A percentile compares a stretch with the other conserved stretches of the same genome.
Evolutionary conservation across 2,797 vertebrate species (phyloP).

Genomic region (Sebastes itinus): DNA sequence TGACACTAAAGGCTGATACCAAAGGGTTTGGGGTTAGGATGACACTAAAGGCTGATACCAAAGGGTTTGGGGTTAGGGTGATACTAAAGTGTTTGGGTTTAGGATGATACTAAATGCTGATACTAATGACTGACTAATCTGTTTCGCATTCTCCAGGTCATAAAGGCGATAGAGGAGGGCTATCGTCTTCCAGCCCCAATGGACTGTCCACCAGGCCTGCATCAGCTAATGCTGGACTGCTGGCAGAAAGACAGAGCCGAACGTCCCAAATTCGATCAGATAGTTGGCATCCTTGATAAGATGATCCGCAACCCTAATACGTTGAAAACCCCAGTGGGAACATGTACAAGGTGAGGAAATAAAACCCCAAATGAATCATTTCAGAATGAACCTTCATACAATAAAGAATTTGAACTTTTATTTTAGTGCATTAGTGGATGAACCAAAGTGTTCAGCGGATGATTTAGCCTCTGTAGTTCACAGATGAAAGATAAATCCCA

Average conservation of each 20-base stretch:
- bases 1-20: no score
- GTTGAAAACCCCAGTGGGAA: slow-evolving; percentile 95
- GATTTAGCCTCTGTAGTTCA: slow-evolving; percentile 72
- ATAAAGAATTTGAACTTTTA: slow-evolving; percentile 45
- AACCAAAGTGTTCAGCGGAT: slow-evolving; percentile 63
- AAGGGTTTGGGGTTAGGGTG: no score
- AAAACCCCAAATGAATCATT: background rate
- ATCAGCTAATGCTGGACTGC: slow-evolving; percentile 98
- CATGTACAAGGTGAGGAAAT: slow-evolving; percentile 91
- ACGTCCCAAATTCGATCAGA: slow-evolving; percentile 98
- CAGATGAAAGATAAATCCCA: slow-evolving; percentile 80
- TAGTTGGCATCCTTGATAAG: slow-evolving; percentile 97
- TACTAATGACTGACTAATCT: slow-evolving; percentile 20
- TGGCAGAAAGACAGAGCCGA: slow-evolving; percentile 98
- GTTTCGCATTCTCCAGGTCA: slow-evolving; percentile 84
- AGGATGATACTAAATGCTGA: background rate
- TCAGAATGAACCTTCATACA: slow-evolving; percentile 4
- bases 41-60: no score
- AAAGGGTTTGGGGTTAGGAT: no score
- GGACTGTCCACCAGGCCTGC: slow-evolving; percentile 97
- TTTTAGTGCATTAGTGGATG: slow-evolving; percentile 64
- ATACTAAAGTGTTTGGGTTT: background rate
- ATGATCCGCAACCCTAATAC: slow-evolving; percentile 99
- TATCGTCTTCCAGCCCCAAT: slow-evolving; percentile 97
- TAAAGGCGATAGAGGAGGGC: slow-evolving; percentile 98